Evolutionary conservation across 1,140 invertebrate genomes (phyloP), one percentile per base, ranked within the genome.

Genomic region (Aphaenogaster rudis): DNA sequence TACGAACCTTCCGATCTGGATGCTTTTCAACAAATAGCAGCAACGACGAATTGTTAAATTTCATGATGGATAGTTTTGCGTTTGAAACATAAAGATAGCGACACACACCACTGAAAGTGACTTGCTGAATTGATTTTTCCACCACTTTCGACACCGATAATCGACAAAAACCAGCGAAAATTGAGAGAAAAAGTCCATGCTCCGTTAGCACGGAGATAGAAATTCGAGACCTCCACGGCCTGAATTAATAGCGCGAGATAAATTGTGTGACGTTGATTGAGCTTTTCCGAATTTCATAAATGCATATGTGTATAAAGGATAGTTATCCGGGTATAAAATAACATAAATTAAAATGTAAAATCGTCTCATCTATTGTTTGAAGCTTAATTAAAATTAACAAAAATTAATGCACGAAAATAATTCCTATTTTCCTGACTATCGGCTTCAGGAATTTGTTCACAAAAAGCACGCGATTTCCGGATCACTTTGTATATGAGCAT

Each of bases 161-260:
- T 64, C n/a, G 48, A 54, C 17, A 67, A 67, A 67, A 81, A 67
- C 33, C 64, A 36, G 36, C 8, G 21, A 69, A 57, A 81, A 57
- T 81, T 81, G 36, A 54, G 33, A 13, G n/a, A 8, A 54, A 67
- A 81, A 81, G 57, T 52, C 13, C 8, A n/a, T 17, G 8, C n/a
- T 45, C 7, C 48, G n/a, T 33, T 54, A 5, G 17, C 3, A 3
- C 36, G 17, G 28, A 48, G 13, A 72, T 13, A 21, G 52, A 45
- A 48, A 82, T 42, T 59, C 39, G 36, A 28, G 7, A 74, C 8
- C 52, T 48, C 0, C 15, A 2, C 0, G 39, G 13, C 6, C 48
- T 45, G 42, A 72, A 81, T 81, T 81, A 45, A 28, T 28, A 28
- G 28, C 28, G 28, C 15, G 28, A 81, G 52, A 81, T 28, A 50